Base-by-base conservation (phyloP, 2,888 invertebrate genomes). In the Salticus scenicus region DNA sequence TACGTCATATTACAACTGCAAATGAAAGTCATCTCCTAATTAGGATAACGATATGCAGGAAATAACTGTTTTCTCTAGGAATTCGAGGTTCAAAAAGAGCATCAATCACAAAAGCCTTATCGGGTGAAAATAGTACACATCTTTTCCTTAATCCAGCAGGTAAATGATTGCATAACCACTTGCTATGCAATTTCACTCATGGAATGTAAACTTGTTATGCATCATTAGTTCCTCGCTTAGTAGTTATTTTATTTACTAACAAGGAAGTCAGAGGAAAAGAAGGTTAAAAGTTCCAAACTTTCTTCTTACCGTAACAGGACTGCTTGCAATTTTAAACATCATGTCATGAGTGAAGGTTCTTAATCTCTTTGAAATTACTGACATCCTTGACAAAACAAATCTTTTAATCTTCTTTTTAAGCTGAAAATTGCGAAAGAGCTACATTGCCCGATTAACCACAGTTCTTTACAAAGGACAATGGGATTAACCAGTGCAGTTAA, bases 281-380 rank as follows among this genome's bases (percentile, higher is more conserved):
- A 17, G 42, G 42, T 47, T 47, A 47, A 47, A 47, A 47, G 42
- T 47, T 47, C 42, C n/a, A 47, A 47, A 47, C 42, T 47, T 47
- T 14, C 42, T 47, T 17, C n/a, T 17, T 2, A 17, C 42, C 10
- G 42, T 47, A 47, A 47, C 42, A 17, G 42, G 42, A 47, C 17
- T 47, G n/a, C n/a, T 47, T 17, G n/a, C 37, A 10, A 37, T 4
- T 37, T 37, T 37, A 7, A 37, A 37, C 42, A 47, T 17, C 10
- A 47, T 47, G 42, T 47, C 42, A 47, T 17, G 10, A 47, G 1
- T 47, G 42, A 2, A 10, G n/a, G n/a, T 14, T 17, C 10, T 37
- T 37, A 37, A 10, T 47, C n/a, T 14, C 42, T 10, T 14, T 17
- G 42, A 17, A 47, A 17, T 47, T 5, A 2, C 42, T 47, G 42